These are phyloP conservation scores for Haliaeetus leucogaster DNA, from an alignment of 2,113 vertebrate genomes.

Conservation along the genomic window DNA sequence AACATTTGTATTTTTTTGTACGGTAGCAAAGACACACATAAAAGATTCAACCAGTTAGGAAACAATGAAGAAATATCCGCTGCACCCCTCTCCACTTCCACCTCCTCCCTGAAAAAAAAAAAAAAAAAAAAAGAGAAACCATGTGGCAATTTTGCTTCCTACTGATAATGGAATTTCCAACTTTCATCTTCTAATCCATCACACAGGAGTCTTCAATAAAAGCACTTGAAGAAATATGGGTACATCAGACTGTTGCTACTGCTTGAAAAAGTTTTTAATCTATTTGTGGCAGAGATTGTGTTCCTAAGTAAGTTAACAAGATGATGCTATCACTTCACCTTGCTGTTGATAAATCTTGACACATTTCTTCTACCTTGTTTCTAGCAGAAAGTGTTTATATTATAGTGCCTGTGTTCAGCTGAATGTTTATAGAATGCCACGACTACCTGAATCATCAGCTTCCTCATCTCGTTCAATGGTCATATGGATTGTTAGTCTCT, in stretches of 20 bases:
- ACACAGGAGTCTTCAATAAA: background rate
- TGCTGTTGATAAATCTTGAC: background rate
- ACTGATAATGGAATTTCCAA: background rate
- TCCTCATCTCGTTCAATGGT: background rate
- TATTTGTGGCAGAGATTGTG: background rate
- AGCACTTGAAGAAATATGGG: background rate
- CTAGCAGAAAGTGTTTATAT: background rate
- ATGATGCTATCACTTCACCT: background rate
- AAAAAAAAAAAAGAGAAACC: background rate
- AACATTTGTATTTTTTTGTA: background rate
- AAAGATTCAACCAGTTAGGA: background rate
- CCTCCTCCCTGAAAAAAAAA: fast-evolving
- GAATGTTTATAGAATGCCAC: background rate
- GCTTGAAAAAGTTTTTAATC: background rate
- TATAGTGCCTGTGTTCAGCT: background rate
- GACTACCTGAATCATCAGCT: background rate
- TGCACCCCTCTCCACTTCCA: background rate
- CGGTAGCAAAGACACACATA: background rate
- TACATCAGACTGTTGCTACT: background rate
- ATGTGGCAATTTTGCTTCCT: background rate
- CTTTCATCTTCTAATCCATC: background rate
- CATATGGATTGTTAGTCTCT: background rate
- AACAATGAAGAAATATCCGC: background rate
- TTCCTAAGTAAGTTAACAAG: background rate
- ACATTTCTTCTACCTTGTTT: background rate